These are phyloP conservation scores for Anoplopoma fimbria DNA, from an alignment of 2,113 vertebrate species.

Conservation along the genomic window DNA sequence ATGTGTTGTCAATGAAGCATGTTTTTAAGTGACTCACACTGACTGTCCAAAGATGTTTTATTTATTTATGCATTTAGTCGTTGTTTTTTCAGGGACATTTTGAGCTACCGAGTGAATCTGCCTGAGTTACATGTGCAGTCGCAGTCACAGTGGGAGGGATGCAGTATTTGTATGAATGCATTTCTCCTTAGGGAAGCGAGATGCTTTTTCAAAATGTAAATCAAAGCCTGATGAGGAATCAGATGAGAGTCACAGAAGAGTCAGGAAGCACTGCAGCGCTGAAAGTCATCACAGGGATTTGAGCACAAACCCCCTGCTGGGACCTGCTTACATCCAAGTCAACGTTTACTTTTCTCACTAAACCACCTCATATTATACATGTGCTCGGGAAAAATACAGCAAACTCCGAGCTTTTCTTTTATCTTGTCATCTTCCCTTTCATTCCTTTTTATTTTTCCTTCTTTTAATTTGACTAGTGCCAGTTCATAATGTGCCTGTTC, in stretches of 20 bases:
- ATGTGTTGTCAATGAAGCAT: constrained; percentile 4
- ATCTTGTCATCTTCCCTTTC: not conserved
- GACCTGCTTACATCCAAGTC: constrained; percentile 34
- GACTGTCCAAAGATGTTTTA: constrained; percentile 22
- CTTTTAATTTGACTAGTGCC: not conserved
- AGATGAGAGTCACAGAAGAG: constrained; percentile 43
- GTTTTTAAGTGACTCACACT: not conserved
- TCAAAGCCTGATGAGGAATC: constrained; percentile 71
- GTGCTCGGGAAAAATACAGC: not conserved
- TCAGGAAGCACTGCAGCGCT: constrained; percentile 49
- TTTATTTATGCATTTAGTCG: constrained; percentile 22
- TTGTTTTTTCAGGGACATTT: constrained; percentile 6
- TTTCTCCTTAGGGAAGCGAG: constrained; percentile 62
- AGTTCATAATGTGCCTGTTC: not conserved
- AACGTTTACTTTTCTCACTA: constrained; percentile 26
- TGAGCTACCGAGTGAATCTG: not conserved
- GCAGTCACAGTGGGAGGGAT: constrained; percentile 24
- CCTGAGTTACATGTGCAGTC: constrained; percentile 27
- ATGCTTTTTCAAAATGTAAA: constrained; percentile 76
- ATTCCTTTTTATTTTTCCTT: not conserved
- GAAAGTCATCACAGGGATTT: constrained; percentile 50
- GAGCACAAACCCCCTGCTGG: constrained; percentile 43
- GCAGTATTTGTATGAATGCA: constrained; percentile 56
- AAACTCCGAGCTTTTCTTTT: constrained; percentile 8
- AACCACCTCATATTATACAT: constrained; percentile 18